A percentile compares a stretch with the other conserved stretches of the same genome.
These are phyloP conservation scores for Drosophila maculinotata DNA, from an alignment of 2,888 invertebrate species.

Conservation along the genomic window DNA sequence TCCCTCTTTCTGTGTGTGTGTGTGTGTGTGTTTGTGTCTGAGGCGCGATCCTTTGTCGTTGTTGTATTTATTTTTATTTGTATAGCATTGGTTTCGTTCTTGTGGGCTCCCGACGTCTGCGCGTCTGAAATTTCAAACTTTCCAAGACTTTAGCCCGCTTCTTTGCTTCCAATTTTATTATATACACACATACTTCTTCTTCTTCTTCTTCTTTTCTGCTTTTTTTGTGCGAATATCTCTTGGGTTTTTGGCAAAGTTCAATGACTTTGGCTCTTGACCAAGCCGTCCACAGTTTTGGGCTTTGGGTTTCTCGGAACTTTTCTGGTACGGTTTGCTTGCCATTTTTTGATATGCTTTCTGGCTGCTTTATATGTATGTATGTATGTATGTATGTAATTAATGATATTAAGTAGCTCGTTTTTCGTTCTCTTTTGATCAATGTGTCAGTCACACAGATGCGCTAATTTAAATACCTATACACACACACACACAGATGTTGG, in stretches of 20 bases:
- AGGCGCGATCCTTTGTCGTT: conserved; percentile 49
- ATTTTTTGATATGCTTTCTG: conserved; percentile 10
- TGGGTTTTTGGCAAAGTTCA: conserved; percentile 60
- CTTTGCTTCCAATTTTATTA: conserved; percentile 24
- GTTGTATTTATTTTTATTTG: conserved; percentile 55
- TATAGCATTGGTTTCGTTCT: conserved; percentile 43
- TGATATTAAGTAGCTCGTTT: conserved; percentile 37
- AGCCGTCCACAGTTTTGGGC: conserved; percentile 36
- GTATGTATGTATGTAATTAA: conserved; percentile 4
- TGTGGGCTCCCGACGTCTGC: conserved; percentile 57
- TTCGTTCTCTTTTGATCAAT: conserved; percentile 36
- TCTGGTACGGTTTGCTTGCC: conserved; percentile 19
- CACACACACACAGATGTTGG: conserved; percentile 4
- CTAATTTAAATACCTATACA: conserved; percentile 42
- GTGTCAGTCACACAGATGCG: conserved; percentile 41
- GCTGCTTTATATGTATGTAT: not conserved
- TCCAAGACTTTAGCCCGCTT: conserved; percentile 37
- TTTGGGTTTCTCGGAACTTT: conserved; percentile 45
- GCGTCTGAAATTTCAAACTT: conserved; percentile 81
- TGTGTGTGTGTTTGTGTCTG: conserved; percentile 11
- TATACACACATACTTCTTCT: too few species aligned
- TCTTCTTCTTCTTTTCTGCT: conserved; percentile 19
- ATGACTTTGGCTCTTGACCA: conserved; percentile 68
- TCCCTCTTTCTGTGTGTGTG: not conserved
- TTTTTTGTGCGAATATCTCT: conserved; percentile 38